A percentile compares a stretch with the other conserved stretches of the same genome.
These are phyloP conservation scores for Talpa occidentalis DNA, from an alignment of 2,113 vertebrate genomes.

Conservation along the genomic window DNA sequence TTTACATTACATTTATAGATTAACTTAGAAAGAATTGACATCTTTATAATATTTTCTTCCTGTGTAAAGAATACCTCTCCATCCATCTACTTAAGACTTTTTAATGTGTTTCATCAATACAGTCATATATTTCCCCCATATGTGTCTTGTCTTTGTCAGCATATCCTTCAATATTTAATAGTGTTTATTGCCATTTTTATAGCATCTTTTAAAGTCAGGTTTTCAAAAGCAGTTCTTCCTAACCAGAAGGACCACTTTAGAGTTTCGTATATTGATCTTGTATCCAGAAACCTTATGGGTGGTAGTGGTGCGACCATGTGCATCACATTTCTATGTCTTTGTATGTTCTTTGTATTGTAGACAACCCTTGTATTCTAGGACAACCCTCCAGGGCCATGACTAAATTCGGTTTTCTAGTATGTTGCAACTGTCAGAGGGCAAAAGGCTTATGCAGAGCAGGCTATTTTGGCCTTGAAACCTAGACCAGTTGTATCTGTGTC, in stretches of 20 bases:
- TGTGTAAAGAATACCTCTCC: neutral
- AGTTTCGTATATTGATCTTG: conserved; percentile 33
- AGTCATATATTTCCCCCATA: neutral
- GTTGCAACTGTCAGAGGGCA: neutral
- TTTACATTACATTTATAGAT: neutral
- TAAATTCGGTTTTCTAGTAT: conserved; percentile 7
- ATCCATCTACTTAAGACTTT: neutral
- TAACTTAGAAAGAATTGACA: neutral
- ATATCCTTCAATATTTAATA: conserved; percentile 37
- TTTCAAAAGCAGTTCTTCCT: neutral
- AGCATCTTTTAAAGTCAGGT: neutral
- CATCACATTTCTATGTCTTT: neutral
- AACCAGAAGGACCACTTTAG: neutral
- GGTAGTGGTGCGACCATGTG: neutral
- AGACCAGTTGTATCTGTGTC: neutral
- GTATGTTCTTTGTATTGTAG: neutral
- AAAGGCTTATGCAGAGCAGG: neutral
- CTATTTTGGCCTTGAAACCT: neutral
- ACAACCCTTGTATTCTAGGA: neutral
- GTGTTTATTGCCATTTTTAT: conserved; percentile 8
- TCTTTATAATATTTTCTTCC: conserved; percentile 6
- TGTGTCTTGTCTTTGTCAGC: conserved; percentile 4
- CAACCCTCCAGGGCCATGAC: neutral
- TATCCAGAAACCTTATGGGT: neutral
- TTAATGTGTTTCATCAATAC: neutral